Evolutionary conservation across 2,113 vertebrate genomes (phyloP).

Genomic region (Cisticola juncidis): DNA sequence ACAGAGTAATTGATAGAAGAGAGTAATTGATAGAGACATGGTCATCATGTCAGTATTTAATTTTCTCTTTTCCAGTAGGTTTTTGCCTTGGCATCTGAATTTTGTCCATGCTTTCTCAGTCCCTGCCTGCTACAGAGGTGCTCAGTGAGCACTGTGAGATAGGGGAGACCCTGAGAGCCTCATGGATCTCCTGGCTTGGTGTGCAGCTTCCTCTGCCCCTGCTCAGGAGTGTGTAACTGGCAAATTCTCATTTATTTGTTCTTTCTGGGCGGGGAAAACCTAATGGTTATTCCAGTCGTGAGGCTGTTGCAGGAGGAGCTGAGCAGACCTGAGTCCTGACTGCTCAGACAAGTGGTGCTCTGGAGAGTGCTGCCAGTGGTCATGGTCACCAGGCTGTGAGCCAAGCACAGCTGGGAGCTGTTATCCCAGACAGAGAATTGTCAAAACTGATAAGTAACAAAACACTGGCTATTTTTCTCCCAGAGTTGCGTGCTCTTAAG

Average conservation of each 20-base stretch:
- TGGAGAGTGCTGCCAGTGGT: neutral
- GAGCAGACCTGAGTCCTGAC: neutral
- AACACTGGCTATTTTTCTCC: neutral
- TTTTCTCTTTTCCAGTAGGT: neutral
- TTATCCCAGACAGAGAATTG: neutral
- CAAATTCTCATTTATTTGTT: neutral
- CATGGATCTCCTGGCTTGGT: neutral
- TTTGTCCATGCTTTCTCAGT: neutral
- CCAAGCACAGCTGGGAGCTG: neutral
- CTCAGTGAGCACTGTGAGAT: neutral
- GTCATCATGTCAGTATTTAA: neutral
- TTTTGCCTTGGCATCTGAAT: neutral
- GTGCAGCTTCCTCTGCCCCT: neutral
- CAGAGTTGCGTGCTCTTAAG: neutral
- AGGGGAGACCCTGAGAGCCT: neutral
- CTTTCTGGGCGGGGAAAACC: neutral
- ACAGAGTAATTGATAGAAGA: neutral
- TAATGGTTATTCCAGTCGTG: neutral
- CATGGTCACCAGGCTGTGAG: neutral
- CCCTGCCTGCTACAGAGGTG: neutral
- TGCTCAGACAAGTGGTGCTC: rapidly evolving
- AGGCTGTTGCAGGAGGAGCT: neutral
- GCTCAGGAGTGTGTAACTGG: neutral
- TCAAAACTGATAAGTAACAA: neutral
- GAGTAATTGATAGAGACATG: neutral